A percentile compares a stretch with the other conserved stretches of the same genome.
These are phyloP conservation scores for Ischnura elegans DNA, from an alignment of 2,888 invertebrate genomes.

Conservation along the genomic window DNA sequence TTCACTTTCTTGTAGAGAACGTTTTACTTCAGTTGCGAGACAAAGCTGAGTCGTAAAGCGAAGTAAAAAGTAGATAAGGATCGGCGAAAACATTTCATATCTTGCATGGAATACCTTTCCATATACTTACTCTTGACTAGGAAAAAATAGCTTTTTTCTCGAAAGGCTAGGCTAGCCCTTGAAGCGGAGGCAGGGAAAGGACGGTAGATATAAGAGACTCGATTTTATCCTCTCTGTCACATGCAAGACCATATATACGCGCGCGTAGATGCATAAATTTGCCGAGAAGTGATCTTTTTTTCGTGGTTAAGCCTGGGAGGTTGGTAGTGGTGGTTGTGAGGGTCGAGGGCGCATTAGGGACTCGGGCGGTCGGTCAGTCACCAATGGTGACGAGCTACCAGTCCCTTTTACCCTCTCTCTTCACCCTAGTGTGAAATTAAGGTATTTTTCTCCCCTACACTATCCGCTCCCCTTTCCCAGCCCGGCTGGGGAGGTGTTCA, in stretches of 20 bases:
- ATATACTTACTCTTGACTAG: too few species aligned
- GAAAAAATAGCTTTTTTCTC: not conserved
- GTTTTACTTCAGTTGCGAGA: too few species aligned
- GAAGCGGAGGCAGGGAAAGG: not conserved
- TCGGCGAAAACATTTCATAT: too few species aligned
- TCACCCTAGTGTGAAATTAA: slow-evolving; percentile 62
- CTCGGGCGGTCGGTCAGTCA: not conserved
- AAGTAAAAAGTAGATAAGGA: too few species aligned
- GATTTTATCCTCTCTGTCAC: not conserved
- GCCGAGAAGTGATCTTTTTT: not conserved
- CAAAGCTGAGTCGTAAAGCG: too few species aligned
- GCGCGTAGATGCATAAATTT: not conserved
- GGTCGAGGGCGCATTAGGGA: not conserved
- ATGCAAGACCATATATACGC: not conserved
- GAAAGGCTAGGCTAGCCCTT: not conserved
- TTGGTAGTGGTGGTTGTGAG: not conserved
- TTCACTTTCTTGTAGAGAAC: too few species aligned
- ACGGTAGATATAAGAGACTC: not conserved
- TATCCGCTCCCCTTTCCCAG: not conserved
- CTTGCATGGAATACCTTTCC: too few species aligned
- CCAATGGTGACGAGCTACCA: slow-evolving; percentile 51
- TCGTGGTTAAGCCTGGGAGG: not conserved
- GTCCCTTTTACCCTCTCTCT: not conserved
- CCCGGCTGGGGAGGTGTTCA: slow-evolving; percentile 12
- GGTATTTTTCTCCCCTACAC: not conserved